Conservation (phyloP, 2,888 invertebrate genomes). For the Leptarthrus brevirostris region DNA sequence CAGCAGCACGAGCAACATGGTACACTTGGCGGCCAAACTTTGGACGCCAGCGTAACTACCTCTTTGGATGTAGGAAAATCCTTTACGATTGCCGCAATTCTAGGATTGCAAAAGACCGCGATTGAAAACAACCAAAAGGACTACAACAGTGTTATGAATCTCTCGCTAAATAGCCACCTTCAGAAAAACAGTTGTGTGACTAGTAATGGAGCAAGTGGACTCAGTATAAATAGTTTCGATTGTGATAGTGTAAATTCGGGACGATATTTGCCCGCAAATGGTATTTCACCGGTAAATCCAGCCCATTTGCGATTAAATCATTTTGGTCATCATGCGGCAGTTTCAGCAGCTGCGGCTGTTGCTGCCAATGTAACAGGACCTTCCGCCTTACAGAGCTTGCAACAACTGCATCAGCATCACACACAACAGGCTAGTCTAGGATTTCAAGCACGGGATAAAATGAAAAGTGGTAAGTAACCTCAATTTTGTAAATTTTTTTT, state of each 20-base stretch:
- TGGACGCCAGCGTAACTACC: conserved; percentile 59
- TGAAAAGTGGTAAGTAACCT: conserved; percentile 54
- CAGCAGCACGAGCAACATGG: conserved; percentile 53
- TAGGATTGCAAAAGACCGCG: conserved; percentile 75
- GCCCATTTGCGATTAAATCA: conserved; percentile 55
- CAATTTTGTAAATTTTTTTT: no score
- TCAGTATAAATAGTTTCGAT: conserved; percentile 62
- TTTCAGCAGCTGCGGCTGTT: conserved; percentile 60
- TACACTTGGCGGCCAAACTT: conserved; percentile 26
- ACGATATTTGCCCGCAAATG: conserved; percentile 54
- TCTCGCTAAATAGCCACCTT: conserved; percentile 62
- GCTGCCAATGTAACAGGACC: conserved; percentile 60
- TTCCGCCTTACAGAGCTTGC: conserved; percentile 66
- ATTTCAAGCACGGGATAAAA: conserved; percentile 63
- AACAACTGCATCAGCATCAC: conserved; percentile 67
- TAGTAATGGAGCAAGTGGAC: conserved; percentile 55
- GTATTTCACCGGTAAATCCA: conserved; percentile 45
- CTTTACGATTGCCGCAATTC: conserved; percentile 89
- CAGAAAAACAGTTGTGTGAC: conserved; percentile 45
- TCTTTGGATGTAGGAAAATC: conserved; percentile 73
- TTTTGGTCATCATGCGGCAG: conserved; percentile 56
- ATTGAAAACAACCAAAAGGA: conserved; percentile 58
- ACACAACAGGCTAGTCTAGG: conserved; percentile 62
- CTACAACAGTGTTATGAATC: conserved; percentile 66
- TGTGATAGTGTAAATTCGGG: conserved; percentile 57